These are phyloP conservation scores for Desmodus rotundus DNA, from an alignment of 2,113 vertebrate genomes.

Conservation along the genomic window DNA sequence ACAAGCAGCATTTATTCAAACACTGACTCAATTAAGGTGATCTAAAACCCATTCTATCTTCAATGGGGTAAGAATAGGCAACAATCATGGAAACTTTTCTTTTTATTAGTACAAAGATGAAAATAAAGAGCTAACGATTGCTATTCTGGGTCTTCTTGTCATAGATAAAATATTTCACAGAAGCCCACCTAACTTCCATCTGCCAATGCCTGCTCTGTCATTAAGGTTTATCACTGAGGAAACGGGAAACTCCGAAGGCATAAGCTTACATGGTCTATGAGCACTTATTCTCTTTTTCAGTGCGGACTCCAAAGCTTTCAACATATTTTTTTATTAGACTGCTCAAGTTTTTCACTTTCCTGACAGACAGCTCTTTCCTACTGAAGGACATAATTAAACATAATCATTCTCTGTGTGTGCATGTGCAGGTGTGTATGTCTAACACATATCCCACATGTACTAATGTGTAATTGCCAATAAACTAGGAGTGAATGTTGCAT, in stretches of 20 bases:
- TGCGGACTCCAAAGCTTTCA: constrained; percentile 66
- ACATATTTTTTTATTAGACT: constrained; percentile 65
- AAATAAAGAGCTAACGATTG: constrained; percentile 10
- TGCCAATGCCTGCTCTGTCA: background rate
- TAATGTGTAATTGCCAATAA: background rate
- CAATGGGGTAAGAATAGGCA: background rate
- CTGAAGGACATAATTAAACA: background rate
- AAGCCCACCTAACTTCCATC: constrained; percentile 51
- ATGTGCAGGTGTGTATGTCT: accelerated
- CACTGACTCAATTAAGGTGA: background rate
- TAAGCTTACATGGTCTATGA: constrained; percentile 52
- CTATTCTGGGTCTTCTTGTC: constrained; percentile 24
- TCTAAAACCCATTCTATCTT: background rate
- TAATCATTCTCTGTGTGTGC: accelerated
- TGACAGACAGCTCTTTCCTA: background rate
- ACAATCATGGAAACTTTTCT: background rate
- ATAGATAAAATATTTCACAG: constrained; percentile 63
- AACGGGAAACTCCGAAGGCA: constrained; percentile 50
- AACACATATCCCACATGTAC: background rate
- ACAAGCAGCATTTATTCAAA: background rate
- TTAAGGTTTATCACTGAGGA: constrained; percentile 54
- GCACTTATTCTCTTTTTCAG: constrained; percentile 70
- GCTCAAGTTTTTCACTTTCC: constrained; percentile 60
- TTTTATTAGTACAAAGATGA: background rate
- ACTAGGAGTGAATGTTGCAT: background rate